Evolutionary conservation across 2,113 vertebrate genomes (phyloP).

Genomic region (Scartelaos histophorus): DNA sequence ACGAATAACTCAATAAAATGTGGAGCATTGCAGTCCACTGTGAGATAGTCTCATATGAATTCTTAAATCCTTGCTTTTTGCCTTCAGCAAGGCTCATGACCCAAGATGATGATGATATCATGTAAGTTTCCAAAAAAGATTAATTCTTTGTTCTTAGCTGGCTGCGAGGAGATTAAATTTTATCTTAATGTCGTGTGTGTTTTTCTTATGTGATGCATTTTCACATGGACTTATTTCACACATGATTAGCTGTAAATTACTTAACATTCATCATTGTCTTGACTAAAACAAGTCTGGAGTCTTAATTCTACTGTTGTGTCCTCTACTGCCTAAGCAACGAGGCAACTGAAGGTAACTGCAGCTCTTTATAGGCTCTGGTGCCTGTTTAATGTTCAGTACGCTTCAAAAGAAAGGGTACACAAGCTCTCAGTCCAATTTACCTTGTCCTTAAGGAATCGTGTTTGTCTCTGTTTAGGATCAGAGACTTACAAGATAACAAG

Average conservation of each 20-base stretch:
- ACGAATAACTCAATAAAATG: too few relatives aligned
- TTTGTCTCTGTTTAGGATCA: constrained; percentile 44
- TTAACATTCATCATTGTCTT: neutral
- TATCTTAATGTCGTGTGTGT: neutral
- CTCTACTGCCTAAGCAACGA: constrained; percentile 26
- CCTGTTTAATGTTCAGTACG: constrained; percentile 46
- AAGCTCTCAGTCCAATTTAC: constrained; percentile 43
- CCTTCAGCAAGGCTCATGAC: too few relatives aligned
- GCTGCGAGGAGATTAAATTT: too few relatives aligned
- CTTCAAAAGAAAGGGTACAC: constrained; percentile 56
- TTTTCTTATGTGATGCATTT: neutral
- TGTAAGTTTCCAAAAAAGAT: too few relatives aligned
- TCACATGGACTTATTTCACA: neutral
- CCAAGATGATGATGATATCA: too few relatives aligned
- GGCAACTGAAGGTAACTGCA: constrained; percentile 27
- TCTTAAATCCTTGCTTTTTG: too few relatives aligned
- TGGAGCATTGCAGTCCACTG: too few relatives aligned
- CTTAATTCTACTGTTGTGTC: constrained; percentile 52
- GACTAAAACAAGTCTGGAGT: neutral
- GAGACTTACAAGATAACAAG: constrained; percentile 15
- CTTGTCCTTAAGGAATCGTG: constrained; percentile 63
- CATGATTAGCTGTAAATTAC: neutral
- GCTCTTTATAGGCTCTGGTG: constrained; percentile 21
- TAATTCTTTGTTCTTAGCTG: too few relatives aligned
- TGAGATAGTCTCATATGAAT: too few relatives aligned